Evolutionary conservation across 2,888 invertebrate genomes (phyloP), one percentile per base, ranked within the genome.

Genomic region (Leucoma salicis): DNA sequence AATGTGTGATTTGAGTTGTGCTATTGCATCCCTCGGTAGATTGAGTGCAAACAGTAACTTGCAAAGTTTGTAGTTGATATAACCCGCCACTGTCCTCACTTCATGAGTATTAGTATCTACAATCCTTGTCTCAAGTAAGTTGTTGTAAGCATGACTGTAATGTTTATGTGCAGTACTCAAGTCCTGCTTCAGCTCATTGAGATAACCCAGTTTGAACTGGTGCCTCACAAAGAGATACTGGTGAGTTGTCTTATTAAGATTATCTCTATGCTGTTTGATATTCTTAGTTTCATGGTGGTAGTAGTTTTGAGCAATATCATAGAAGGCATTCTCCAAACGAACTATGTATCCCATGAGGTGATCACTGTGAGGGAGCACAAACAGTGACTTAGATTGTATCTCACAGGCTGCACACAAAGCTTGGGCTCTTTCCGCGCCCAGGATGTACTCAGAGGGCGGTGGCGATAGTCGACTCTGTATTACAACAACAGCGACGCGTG

Each of bases 201-300:
- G 93, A 85, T 98, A 99, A 0, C 96, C 99, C 78, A 99, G 93
- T 88, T 99, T 99, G 75, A 98, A 99, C 72, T 98, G 97, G 86
- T 99, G 99, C 21, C 99, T 90, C 15, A 99, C 97, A 90, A 96
- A 96, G 38, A 99, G 91, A 64, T 96, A 95, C 77, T 96, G 96
- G 82, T 99, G 98, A 13, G 95, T 94, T 8, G 95, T 95, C 83
- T 96, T 96, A 63, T 97, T 97, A 24, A 98, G 91, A 69, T 96
- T 95, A 71, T 98, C 98, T 59, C 95, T 92, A 76, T 98, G 98
- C 31, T 94, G 93, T 73, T 97, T 97, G 27, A 97, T 93, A 53
- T 93, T 93, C 66, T 96, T 94, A 14, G 95, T 94, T 88, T 97
- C 96, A 53, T 95, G 94, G 56, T 96, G 95, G 76, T 99, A 99